Evolutionary conservation across 64 coral and sea anemone genomes (phyloP).

Genomic region (Pocillopora damicornis): DNA sequence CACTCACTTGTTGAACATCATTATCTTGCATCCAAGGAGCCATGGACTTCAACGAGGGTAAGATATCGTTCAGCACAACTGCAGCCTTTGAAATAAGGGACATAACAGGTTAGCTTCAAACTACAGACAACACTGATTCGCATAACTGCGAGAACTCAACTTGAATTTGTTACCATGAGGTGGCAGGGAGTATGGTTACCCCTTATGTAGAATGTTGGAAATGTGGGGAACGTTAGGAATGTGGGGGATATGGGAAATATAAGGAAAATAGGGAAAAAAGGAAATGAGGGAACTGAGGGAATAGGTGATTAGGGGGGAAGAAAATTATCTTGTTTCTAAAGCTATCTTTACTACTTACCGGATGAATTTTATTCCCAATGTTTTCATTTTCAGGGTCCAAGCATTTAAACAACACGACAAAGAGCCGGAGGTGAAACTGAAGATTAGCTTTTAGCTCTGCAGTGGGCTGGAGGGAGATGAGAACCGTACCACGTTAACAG

Average conservation of each 20-base stretch:
- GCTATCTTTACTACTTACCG: constrained; percentile 51
- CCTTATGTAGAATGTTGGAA: too few species aligned
- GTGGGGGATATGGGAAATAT: too few species aligned
- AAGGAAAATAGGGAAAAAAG: too few species aligned
- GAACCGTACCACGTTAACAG: background rate
- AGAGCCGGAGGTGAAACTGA: constrained; percentile 73
- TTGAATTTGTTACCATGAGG: too few species aligned
- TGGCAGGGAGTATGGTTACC: too few species aligned
- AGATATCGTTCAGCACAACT: constrained; percentile 64
- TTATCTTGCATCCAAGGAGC: constrained; percentile 58
- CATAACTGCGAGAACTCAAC: too few species aligned
- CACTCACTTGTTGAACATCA: constrained; percentile 59
- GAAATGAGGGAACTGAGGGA: too few species aligned
- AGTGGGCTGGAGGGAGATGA: constrained; percentile 37
- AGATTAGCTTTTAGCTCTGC: constrained; percentile 63
- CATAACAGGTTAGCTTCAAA: background rate
- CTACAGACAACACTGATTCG: background rate
- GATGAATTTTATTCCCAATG: constrained; percentile 66
- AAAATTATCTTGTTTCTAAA: too few species aligned
- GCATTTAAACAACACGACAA: constrained; percentile 86
- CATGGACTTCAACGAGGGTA: constrained; percentile 62
- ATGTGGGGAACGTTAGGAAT: too few species aligned
- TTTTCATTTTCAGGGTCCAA: constrained; percentile 67
- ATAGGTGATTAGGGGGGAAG: too few species aligned
- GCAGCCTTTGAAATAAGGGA: constrained; percentile 45